Conservation (phyloP, 1,140 invertebrate genomes). For the Neodiprion lecontei region DNA sequence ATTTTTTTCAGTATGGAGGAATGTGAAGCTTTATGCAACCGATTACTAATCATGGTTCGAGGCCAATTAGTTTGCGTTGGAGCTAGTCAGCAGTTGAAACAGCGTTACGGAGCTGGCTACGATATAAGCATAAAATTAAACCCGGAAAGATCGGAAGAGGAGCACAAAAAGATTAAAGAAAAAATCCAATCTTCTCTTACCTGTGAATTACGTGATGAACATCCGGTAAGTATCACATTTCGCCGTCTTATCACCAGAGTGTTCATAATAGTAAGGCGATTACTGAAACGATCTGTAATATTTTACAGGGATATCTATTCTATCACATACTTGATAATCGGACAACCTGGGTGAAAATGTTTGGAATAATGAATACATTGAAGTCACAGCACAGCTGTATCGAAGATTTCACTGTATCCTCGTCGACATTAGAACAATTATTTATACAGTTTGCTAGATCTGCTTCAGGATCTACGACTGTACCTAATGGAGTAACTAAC, state of each 20-base stretch:
- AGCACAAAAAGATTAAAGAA: conserved; percentile 46
- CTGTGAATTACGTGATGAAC: conserved; percentile 54
- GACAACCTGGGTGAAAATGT: conserved; percentile 57
- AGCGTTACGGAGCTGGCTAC: conserved; percentile 63
- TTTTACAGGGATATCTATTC: conserved; percentile 48
- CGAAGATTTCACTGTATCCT: conserved; percentile 56
- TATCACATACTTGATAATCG: conserved; percentile 52
- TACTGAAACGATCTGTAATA: neutral
- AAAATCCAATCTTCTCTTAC: conserved; percentile 43
- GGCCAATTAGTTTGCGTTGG: conserved; percentile 79
- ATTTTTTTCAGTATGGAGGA: conserved; percentile 81
- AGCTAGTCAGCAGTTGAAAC: conserved; percentile 73
- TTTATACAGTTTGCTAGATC: conserved; percentile 57
- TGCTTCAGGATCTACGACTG: neutral
- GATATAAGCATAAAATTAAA: conserved; percentile 48
- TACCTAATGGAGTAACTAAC: too few species aligned
- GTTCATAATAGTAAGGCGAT: neutral
- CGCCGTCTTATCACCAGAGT: neutral
- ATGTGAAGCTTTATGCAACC: conserved; percentile 86
- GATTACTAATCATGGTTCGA: conserved; percentile 88
- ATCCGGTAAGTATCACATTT: conserved; percentile 40
- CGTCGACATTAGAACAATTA: conserved; percentile 57
- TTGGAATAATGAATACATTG: conserved; percentile 49
- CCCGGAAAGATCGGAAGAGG: conserved; percentile 32
- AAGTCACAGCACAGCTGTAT: conserved; percentile 50